Evolutionary conservation across 2,797 vertebrate genomes (phyloP).

Genomic region (Eulemur mongoz): DNA sequence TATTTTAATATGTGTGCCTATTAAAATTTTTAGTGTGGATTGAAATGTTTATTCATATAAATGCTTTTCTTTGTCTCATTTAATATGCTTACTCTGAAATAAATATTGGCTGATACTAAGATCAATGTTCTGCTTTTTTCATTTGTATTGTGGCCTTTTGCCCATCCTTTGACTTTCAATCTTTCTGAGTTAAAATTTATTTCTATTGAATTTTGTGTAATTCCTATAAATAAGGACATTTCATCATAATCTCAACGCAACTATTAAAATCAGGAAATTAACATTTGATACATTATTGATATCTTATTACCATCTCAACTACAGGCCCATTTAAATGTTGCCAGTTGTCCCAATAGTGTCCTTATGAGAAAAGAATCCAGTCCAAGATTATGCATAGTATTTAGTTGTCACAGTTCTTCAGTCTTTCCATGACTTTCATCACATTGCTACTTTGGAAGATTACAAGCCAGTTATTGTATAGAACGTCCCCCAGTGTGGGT

Average conservation of each 20-base stretch:
- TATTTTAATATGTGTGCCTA: background rate
- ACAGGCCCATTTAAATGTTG: background rate
- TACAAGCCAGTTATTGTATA: background rate
- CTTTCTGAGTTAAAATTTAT: background rate
- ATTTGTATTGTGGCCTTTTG: background rate
- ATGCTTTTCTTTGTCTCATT: background rate
- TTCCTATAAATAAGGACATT: background rate
- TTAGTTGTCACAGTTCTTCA: background rate
- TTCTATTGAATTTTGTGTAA: slow-evolving; percentile 8
- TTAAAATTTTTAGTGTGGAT: background rate
- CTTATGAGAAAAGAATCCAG: background rate
- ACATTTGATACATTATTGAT: background rate
- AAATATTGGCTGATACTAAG: background rate
- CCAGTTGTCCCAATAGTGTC: background rate
- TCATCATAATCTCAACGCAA: background rate
- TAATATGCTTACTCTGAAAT: background rate
- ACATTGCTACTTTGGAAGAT: background rate
- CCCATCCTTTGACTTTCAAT: background rate
- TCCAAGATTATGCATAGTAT: background rate
- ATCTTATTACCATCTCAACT: background rate
- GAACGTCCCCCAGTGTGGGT: background rate
- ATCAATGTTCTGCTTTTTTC: background rate
- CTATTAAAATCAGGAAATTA: background rate
- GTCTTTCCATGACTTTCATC: background rate
- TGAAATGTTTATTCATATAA: background rate